Evolutionary conservation across 1,140 invertebrate genomes (phyloP), one percentile per base, ranked within the genome.

Genomic region (Hypsibius dujardini): DNA sequence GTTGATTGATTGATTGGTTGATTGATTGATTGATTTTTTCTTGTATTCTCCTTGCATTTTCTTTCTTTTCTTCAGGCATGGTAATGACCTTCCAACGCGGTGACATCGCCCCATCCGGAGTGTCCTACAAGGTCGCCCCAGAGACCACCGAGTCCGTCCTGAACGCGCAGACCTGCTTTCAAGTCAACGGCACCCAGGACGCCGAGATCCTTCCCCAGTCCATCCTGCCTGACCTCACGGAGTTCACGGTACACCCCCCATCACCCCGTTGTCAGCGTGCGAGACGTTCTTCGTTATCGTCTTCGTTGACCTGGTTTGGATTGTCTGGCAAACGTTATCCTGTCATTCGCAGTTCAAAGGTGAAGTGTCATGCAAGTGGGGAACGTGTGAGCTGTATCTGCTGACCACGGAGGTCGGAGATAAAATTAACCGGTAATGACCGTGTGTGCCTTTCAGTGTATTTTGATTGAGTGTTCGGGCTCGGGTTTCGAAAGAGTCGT

Each of bases 1-100:
- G 28, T 28, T 28, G 28, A 28, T 28, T 28, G 28, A 28, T 28
- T 28, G 28, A 28, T 28, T 28, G 28, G 28, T 28, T 28, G 28
- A 28, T 28, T 28, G 28, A 28, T 28, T 28, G 28, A 28, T 28
- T 28, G 28, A 28, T 28, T 28, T 28, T 28, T 28, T 28, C 28
- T 28, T 28, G 28, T 28, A 28, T 28, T 28, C 28, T 28, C 28
- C 28, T 28, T 28, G 28, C 28, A 28, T 28, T 28, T 28, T 28
- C 28, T 50, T 47, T 2, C 15, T 28, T 47, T 28, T 74, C 72
- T 77, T 12, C 72, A 86, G 85, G 83, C 45, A 89, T 92, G 86
- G 89, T 90, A 0, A 88, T 90, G 79, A 94, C 90, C 0, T 90
- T 89, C 77, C 90, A 93, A 79, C 76, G 90, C 14, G 79, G 83